Conservation (phyloP, 2,888 invertebrate genomes). For the Nomada fabriciana region DNA sequence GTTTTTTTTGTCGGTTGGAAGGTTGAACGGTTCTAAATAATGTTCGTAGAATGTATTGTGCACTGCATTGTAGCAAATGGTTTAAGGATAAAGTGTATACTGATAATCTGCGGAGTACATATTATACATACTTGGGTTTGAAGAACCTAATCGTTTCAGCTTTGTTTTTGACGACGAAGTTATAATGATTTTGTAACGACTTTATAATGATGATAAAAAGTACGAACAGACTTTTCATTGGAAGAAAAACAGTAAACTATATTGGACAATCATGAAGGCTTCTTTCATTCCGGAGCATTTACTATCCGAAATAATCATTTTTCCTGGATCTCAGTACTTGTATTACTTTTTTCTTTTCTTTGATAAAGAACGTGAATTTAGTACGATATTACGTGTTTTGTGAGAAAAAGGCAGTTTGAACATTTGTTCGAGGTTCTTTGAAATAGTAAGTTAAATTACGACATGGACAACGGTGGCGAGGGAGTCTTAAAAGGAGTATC, state of each 20-base stretch:
- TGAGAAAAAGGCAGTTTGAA: neutral
- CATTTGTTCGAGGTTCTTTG: slow-evolving; percentile 7
- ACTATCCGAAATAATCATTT: neutral
- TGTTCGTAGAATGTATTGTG: too few relatives aligned
- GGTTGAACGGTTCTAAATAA: too few relatives aligned
- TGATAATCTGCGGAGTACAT: too few relatives aligned
- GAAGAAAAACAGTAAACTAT: neutral
- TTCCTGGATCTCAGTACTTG: too few relatives aligned
- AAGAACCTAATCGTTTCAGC: too few relatives aligned
- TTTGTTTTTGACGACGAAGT: neutral
- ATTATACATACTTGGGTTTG: too few relatives aligned
- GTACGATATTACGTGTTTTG: too few relatives aligned
- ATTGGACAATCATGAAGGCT: neutral
- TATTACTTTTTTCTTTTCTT: too few relatives aligned
- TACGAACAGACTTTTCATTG: neutral
- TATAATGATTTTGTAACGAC: slow-evolving; percentile 32
- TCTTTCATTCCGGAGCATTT: neutral
- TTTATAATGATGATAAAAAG: slow-evolving; percentile 22
- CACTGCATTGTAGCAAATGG: too few relatives aligned
- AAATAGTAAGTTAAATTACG: slow-evolving; percentile 16
- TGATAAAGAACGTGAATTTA: too few relatives aligned
- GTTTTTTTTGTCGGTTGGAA: too few relatives aligned
- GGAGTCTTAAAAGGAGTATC: slow-evolving; percentile 14
- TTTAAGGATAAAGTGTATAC: too few relatives aligned
- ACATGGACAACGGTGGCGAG: neutral